Evolutionary conservation across 1,140 invertebrate species (phyloP).

Genomic region (Trichoplusia ni): DNA sequence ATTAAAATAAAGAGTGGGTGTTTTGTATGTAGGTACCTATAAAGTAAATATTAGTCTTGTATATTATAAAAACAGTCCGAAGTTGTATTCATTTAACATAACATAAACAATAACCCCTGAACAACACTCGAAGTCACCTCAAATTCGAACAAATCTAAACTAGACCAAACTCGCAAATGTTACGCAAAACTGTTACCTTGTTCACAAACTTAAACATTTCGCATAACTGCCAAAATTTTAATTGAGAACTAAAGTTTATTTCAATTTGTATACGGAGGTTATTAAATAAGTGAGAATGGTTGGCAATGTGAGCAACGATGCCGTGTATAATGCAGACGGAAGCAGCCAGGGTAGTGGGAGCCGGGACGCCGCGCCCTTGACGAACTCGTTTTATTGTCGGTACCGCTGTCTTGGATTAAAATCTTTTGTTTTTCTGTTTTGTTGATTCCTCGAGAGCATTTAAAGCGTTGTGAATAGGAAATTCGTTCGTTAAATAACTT

Average conservation of each 20-base stretch:
- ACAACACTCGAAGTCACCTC: neutral
- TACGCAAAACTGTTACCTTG: no score
- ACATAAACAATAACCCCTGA: no score
- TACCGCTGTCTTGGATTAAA: conserved; percentile 14
- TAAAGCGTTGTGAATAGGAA: neutral
- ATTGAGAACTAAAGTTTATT: neutral
- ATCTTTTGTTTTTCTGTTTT: conserved; percentile 4
- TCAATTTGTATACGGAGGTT: conserved; percentile 9
- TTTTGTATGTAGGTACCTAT: no score
- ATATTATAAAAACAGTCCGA: no score
- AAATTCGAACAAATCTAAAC: neutral
- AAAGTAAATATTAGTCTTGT: no score
- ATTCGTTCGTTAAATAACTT: neutral
- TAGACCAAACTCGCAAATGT: neutral
- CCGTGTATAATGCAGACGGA: conserved; percentile 17
- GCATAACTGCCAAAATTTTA: no score
- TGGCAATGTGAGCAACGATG: conserved; percentile 3
- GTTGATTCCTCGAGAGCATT: neutral
- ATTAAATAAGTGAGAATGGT: conserved; percentile 7
- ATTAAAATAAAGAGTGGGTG: no score
- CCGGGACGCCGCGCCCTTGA: conserved; percentile 2
- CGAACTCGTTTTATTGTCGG: conserved; percentile 19
- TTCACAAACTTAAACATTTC: no score
- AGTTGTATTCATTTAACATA: no score
- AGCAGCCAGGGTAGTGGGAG: neutral